Percentiles rank a stretch among this genome's conserved stretches.
phyloP scores from a whole-genome alignment of 2,797 vertebrate species.

The Lagocephalus sceleratus region DNA sequence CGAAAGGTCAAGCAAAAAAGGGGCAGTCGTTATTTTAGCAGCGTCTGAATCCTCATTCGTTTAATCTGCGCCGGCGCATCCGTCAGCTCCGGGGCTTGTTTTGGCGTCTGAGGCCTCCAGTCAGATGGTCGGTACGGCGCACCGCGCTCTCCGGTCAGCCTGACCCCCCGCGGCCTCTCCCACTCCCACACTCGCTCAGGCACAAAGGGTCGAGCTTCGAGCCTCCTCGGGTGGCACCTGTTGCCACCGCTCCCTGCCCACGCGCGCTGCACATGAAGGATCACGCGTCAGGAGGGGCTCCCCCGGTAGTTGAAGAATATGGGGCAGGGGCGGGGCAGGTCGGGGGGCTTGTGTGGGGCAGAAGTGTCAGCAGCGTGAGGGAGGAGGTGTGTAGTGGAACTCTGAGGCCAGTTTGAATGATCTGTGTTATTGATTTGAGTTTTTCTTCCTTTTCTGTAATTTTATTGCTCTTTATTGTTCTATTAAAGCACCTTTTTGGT shows the following conservation, averaged over 20 bases:
- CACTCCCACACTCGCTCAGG: slow-evolving; percentile 74
- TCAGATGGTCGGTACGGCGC: slow-evolving; percentile 53
- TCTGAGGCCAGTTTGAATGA: too few species aligned
- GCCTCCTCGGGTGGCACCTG: slow-evolving; percentile 74
- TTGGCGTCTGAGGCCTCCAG: slow-evolving; percentile 48
- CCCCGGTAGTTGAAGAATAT: slow-evolving; percentile 65
- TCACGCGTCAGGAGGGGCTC: slow-evolving; percentile 62
- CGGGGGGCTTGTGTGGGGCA: slow-evolving; percentile 50
- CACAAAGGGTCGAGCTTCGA: slow-evolving; percentile 66
- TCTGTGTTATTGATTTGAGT: not conserved
- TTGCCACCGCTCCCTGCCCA: slow-evolving; percentile 73
- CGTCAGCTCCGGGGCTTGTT: slow-evolving; percentile 39
- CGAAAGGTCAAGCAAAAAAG: not conserved
- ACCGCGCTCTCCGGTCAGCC: slow-evolving; percentile 52
- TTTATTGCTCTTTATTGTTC: not conserved
- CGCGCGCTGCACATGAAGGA: slow-evolving; percentile 77
- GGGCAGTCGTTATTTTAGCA: not conserved
- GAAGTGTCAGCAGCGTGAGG: slow-evolving; percentile 38
- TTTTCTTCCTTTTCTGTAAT: not conserved
- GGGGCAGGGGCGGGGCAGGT: slow-evolving; percentile 35
- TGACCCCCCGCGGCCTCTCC: slow-evolving; percentile 77
- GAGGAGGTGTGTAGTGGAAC: slow-evolving; percentile 14
- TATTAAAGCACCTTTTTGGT: not conserved
- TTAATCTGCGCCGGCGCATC: slow-evolving; percentile 38
- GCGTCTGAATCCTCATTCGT: slow-evolving; percentile 19